phyloP scores from a whole-genome alignment of 2,888 invertebrate genomes.

The Isotomurus palustris region DNA sequence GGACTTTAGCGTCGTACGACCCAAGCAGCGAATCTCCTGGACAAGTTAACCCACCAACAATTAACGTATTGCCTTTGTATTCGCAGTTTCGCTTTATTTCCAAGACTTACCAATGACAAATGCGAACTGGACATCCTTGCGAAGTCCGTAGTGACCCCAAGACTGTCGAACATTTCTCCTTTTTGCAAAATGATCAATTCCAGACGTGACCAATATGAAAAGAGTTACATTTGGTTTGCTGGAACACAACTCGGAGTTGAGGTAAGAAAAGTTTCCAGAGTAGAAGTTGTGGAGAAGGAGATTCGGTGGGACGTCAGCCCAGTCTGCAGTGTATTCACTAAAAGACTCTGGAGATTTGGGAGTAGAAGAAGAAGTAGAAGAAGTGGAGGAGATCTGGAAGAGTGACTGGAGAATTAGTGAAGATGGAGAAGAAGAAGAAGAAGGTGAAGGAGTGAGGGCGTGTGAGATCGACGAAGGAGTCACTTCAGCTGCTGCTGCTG shows the following conservation, averaged over 20 bases:
- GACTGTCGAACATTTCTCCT: conserved; percentile 25
- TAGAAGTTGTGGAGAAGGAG: conserved; percentile 19
- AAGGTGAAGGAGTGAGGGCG: too few species aligned
- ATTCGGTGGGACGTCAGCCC: conserved; percentile 12
- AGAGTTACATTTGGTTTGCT: conserved; percentile 19
- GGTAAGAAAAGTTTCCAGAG: conserved; percentile 16
- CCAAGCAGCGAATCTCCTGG: conserved; percentile 23
- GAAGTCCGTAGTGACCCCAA: conserved; percentile 24
- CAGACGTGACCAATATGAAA: conserved; percentile 28
- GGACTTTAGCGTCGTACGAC: conserved; percentile 5
- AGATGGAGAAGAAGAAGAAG: too few species aligned
- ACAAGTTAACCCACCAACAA: not conserved
- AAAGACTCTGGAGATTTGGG: not conserved
- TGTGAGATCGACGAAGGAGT: too few species aligned
- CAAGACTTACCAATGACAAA: conserved; percentile 32
- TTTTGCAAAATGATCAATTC: conserved; percentile 21
- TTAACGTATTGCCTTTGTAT: not conserved
- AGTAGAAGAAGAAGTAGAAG: not conserved
- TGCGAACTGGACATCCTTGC: conserved; percentile 23
- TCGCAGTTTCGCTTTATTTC: too few species aligned
- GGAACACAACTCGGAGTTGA: conserved; percentile 20
- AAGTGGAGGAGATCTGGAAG: too few species aligned
- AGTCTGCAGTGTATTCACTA: not conserved
- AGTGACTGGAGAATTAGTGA: too few species aligned
- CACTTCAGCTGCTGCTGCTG: too few species aligned